Conservation (phyloP, 1,140 invertebrate genomes). For the Leptopilina boulardi region DNA sequence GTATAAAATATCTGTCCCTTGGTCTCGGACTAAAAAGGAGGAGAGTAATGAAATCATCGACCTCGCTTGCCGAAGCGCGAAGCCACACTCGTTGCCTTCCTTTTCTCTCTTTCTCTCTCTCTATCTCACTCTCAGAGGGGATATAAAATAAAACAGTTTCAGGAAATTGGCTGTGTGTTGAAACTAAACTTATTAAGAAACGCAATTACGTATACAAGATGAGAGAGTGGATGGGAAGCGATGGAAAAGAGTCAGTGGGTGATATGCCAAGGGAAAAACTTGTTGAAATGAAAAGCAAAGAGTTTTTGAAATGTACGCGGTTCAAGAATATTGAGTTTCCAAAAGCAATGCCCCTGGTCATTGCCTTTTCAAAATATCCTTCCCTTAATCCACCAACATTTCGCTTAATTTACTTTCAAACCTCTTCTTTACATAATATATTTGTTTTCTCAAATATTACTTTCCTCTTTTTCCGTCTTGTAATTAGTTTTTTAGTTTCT, state of each 20-base stretch:
- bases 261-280: constrained; percentile 28
- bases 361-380: background rate
- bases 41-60: constrained; percentile 65
- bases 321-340: constrained; percentile 10
- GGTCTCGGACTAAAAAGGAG: constrained; percentile 52
- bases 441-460: background rate
- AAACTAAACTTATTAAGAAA: constrained; percentile 63
- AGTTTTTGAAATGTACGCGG: background rate
- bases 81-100: constrained; percentile 35
- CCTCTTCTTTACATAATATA: background rate
- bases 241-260: constrained; percentile 27
- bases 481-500: too few species aligned
- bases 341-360: background rate
- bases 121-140: constrained; percentile 41
- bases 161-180: constrained; percentile 64
- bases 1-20: constrained; percentile 59
- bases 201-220: constrained; percentile 36
- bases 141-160: constrained; percentile 61
- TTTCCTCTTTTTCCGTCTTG: background rate
- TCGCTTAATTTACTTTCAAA: constrained; percentile 2
- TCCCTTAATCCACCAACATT: background rate
- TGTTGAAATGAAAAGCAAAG: constrained; percentile 7
- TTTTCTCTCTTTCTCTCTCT: background rate
- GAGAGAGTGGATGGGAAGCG: constrained; percentile 12
- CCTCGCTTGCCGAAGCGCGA: constrained; percentile 33